Evolutionary conservation across 1,140 invertebrate species (phyloP).

Genomic region (Micrasema longulum): DNA sequence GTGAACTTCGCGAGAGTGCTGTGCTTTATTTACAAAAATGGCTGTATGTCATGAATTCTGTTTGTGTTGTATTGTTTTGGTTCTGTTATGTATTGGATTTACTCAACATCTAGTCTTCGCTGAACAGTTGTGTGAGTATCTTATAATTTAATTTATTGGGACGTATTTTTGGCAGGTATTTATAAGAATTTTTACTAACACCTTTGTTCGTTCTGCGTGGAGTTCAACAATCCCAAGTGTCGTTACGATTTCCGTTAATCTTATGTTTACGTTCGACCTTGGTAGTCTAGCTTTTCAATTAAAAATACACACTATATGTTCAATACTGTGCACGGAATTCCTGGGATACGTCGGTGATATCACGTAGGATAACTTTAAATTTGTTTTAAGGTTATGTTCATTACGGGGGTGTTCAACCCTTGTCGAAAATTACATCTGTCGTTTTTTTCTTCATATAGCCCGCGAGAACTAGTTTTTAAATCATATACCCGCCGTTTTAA

Average conservation of each 20-base stretch:
- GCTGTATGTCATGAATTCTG: slow-evolving; percentile 13
- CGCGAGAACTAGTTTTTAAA: too few relatives aligned
- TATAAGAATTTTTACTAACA: neutral
- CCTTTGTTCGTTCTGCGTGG: neutral
- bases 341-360: too few relatives aligned
- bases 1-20: slow-evolving; percentile 23
- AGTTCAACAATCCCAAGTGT: slow-evolving; percentile 16
- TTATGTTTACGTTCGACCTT: slow-evolving; percentile 20
- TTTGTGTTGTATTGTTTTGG: slow-evolving; percentile 24
- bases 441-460: too few relatives aligned
- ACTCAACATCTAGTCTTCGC: slow-evolving; percentile 6
- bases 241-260: slow-evolving; percentile 24
- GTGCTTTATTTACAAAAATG: slow-evolving; percentile 25
- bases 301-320: too few relatives aligned
- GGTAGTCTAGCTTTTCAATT: slow-evolving; percentile 15
- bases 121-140: slow-evolving; percentile 30
- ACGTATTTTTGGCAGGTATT: neutral
- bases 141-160: slow-evolving; percentile 10
- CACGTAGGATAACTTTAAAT: too few relatives aligned
- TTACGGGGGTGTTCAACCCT: too few relatives aligned
- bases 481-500: too few relatives aligned
- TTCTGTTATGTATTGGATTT: slow-evolving; percentile 32
- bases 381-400: too few relatives aligned
- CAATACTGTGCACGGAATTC: too few relatives aligned
- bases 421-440: too few relatives aligned